Conservation (phyloP, 2,888 invertebrate genomes). For the Caenorhabditis sulstoni region DNA sequence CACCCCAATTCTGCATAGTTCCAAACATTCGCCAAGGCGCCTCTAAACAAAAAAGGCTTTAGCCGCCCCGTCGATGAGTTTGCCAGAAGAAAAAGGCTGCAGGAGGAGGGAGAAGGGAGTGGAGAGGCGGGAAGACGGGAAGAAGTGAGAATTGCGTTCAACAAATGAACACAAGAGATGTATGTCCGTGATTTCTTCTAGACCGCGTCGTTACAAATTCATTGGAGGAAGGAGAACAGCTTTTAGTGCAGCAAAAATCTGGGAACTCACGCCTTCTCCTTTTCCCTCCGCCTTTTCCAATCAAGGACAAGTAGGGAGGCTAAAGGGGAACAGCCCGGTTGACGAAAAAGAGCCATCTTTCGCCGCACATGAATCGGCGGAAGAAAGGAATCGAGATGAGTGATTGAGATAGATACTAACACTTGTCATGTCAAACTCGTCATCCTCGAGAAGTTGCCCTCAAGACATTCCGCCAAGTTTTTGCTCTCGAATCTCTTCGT, state of each 20-base stretch:
- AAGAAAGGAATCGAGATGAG: conserved; percentile 11
- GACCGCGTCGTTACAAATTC: conserved; percentile 3
- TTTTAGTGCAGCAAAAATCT: too few relatives aligned
- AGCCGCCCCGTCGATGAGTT: conserved; percentile 3
- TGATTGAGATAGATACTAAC: conserved; percentile 49
- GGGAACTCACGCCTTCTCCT: neutral
- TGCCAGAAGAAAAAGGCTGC: conserved; percentile 5
- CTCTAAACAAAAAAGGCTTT: conserved; percentile 50
- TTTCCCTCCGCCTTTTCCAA: neutral
- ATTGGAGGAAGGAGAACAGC: neutral
- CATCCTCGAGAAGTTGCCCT: conserved; percentile 22
- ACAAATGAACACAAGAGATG: neutral
- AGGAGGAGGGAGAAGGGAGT: conserved; percentile 2
- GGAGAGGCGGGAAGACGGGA: neutral
- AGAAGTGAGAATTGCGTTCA: neutral
- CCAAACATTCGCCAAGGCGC: conserved; percentile 29
- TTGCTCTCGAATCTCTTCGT: neutral
- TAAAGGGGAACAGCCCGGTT: neutral
- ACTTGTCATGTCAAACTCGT: conserved; percentile 53
- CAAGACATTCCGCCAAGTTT: conserved; percentile 6
- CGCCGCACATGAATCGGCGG: neutral
- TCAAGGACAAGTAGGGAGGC: neutral
- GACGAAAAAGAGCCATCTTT: neutral
- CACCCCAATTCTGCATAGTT: conserved; percentile 13
- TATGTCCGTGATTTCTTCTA: conserved; percentile 6